Base-by-base conservation (phyloP, 1,140 invertebrate species). In the Samia ricini region DNA sequence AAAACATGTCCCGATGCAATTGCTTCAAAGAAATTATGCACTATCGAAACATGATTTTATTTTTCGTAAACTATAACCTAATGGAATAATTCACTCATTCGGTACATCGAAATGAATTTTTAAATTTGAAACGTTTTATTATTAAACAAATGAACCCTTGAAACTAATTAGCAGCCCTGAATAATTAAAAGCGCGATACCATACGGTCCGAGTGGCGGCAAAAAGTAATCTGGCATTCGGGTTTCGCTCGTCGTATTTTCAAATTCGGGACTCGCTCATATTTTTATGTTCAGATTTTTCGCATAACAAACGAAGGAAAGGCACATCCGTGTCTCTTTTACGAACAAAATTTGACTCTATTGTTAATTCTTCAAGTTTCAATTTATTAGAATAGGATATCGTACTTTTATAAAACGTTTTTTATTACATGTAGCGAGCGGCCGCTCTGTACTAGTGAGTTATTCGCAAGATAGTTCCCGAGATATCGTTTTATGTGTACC, bases 161-260 rank as follows among this genome's bases (percentile, higher is more conserved):
- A 76, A 79, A 60, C 73, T 86, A 89, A 89, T 89, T 88, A 89
- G 81, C 75, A 66, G 66, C 33, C 54, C 68, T 63, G 70, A 80
- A 85, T 84, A 86, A 88, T 86, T 86, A 86, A 88, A 86, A 77
- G 71, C 73, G 72, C 64, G 70, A 72, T 79, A 82, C 76, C 77
- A 72, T 79, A 70, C 68, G 60, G 66, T 75, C 76, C 67, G 71
- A 63, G 63, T 68, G 83, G 81, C 23, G 22, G 23, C 51, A 88
- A 89, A 89, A 86, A 75, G 24, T 76, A 75, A 81, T 81, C 76
- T 68, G 77, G 71, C 79, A 74, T 79, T 79, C 70, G 69, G 72
- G 78, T 82, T 87, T 89, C 85, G 74, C 85, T 88, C 79, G 80
- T 85, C 81, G 85, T 89, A 87, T 88, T 88, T 89, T 87, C 78